Conservation (phyloP, 2,888 invertebrate species). For the Drosophila cognata region DNA sequence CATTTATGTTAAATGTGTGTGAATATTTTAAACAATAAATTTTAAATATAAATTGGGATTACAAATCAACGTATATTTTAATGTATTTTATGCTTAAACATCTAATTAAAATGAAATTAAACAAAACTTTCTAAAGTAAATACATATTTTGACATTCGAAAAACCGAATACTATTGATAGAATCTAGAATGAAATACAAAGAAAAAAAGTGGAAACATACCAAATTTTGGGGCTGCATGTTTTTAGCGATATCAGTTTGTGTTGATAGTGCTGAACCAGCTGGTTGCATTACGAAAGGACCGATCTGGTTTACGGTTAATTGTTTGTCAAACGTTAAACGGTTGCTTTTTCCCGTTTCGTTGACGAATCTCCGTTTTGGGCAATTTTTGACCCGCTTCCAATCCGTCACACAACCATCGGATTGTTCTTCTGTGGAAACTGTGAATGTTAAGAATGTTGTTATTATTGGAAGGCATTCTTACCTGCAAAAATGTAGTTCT, state of each 20-base stretch:
- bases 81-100: not conserved
- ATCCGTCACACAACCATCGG: conserved; percentile 85
- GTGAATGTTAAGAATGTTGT: not conserved
- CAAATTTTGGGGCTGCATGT: conserved; percentile 84
- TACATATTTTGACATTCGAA: conserved; percentile 4
- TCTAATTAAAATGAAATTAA: not conserved
- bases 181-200: not conserved
- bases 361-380: conserved; percentile 69
- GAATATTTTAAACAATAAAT: not conserved
- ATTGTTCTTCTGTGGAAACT: conserved; percentile 53
- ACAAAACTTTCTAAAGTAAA: not conserved
- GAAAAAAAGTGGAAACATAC: conserved; percentile 60
- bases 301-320: conserved; percentile 19
- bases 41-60: not conserved
- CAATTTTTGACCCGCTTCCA: conserved; percentile 77
- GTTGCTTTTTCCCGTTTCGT: conserved; percentile 22
- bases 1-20: not conserved
- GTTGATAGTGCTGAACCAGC: conserved; percentile 75
- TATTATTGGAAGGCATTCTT: not conserved
- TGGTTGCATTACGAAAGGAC: conserved; percentile 79
- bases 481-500: conserved; percentile 23
- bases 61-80: not conserved
- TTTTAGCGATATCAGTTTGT: conserved; percentile 80
- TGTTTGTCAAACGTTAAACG: conserved; percentile 41
- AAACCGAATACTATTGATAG: conserved; percentile 2